Evolutionary conservation across 2,888 invertebrate species (phyloP), one percentile per base, ranked within the genome.

Genomic region (Crepidodera aurea): DNA sequence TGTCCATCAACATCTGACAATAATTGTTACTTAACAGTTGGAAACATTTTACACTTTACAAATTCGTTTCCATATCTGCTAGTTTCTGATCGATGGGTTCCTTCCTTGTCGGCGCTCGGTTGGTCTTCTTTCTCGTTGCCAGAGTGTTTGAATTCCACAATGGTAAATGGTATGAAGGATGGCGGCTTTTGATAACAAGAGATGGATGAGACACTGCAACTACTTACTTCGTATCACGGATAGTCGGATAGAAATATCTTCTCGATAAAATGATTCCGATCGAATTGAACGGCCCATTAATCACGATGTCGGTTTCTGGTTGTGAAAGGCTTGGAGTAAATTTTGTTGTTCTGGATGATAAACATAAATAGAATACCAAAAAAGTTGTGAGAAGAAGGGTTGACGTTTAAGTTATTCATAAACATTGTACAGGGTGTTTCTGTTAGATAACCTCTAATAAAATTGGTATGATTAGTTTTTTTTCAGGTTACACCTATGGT

Each of bases 31-130:
- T n/a, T n/a, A 25, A 25, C 6, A 25, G 4, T 6, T 25, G 25
- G 25, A 25, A 25, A 25, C 6, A 25, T 25, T 25, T 25, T 25
- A 25, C 6, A 25, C 25, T 4, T 4, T 4, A 25, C 6, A 25
- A 4, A 6, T 25, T 25, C 25, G 25, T 25, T 6, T 25, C 25
- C 3, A 4, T 6, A 4, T 25, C 6, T 25, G 6, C 25, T 25
- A 25, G 1, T 42, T 55, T 29, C 58, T 66, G 66, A 66, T 66
- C 54, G 66, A 66, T 66, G 63, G 64, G 61, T 66, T 54, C 56
- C 25, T 15, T n/a, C 40, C 27, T 2, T 27, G 54, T 54, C 54
- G 54, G 54, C 42, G 22, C 8, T n/a, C n/a, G n/a, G n/a, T n/a
- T 39, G 29, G 18, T 10, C 40, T 15, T 19, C 19, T 18, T 42